Evolutionary conservation across 2,113 vertebrate species (phyloP).

Genomic region (Heterotilapia buettikoferi): DNA sequence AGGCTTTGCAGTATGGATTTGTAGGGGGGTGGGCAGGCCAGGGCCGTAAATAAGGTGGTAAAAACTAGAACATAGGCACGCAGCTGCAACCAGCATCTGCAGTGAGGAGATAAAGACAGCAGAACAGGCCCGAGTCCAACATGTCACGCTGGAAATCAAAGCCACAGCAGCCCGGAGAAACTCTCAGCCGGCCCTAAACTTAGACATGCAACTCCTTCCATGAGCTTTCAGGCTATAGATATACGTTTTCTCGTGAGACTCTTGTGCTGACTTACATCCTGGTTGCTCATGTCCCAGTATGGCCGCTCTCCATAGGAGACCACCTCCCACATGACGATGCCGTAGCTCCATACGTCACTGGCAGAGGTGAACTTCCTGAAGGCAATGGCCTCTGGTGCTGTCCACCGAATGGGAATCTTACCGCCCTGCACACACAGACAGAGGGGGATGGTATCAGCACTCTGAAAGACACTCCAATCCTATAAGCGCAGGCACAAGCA

Average conservation of each 20-base stretch:
- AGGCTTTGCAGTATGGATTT: conserved; percentile 54
- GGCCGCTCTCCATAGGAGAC: conserved; percentile 78
- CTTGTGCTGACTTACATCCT: conserved; percentile 64
- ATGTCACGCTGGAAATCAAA: conserved; percentile 42
- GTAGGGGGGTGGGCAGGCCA: conserved; percentile 7
- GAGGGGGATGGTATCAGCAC: neutral
- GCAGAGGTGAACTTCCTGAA: conserved; percentile 78
- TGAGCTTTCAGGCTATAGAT: neutral
- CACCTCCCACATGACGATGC: conserved; percentile 81
- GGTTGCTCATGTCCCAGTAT: conserved; percentile 82
- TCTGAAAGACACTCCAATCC: neutral
- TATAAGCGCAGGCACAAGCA: neutral
- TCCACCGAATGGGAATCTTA: conserved; percentile 80
- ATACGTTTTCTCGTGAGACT: neutral
- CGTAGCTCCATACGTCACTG: conserved; percentile 79
- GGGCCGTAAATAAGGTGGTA: conserved; percentile 49
- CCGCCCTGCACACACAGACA: conserved; percentile 61
- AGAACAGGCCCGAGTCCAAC: conserved; percentile 28
- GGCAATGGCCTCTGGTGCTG: conserved; percentile 76
- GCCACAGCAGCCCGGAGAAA: conserved; percentile 6
- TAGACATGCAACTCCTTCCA: neutral
- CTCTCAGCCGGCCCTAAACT: neutral
- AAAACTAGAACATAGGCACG: conserved; percentile 40
- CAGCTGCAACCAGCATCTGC: conserved; percentile 54
- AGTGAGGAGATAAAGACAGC: conserved; percentile 51